phyloP scores from a whole-genome alignment of 1,140 invertebrate species.

The Lucilia cuprina region DNA sequence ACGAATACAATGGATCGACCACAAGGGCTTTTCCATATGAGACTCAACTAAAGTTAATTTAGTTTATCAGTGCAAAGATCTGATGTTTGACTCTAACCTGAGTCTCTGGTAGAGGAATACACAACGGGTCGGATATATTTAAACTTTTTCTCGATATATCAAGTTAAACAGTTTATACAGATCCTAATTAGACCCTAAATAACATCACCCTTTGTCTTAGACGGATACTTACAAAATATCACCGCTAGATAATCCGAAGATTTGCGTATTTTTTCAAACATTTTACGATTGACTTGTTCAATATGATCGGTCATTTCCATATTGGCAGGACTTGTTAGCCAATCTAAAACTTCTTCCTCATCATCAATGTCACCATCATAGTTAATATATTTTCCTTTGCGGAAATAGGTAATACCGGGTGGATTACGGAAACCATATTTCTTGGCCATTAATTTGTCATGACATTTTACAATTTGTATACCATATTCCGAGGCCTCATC shows the following conservation, averaged over 20 bases:
- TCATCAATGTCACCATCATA: conserved; percentile 93
- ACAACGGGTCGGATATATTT: no score
- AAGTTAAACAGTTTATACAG: no score
- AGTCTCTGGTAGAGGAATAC: no score
- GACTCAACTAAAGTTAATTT: no score
- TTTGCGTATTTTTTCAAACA: conserved; percentile 91
- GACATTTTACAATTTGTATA: conserved; percentile 90
- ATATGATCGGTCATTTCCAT: conserved; percentile 95
- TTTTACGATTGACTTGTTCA: conserved; percentile 90
- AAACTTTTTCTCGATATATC: no score
- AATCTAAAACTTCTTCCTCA: conserved; percentile 92
- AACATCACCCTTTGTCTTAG: neutral
- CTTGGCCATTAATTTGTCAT: conserved; percentile 90
- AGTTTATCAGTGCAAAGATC: no score
- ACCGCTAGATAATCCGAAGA: conserved; percentile 92
- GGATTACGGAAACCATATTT: conserved; percentile 90
- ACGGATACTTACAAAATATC: conserved; percentile 88
- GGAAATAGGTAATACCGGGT: conserved; percentile 89
- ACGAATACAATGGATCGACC: no score
- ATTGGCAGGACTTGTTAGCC: conserved; percentile 91
- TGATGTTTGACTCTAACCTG: no score
- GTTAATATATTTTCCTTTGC: conserved; percentile 88
- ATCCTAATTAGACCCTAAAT: neutral
- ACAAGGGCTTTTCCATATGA: no score
- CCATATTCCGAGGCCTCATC: conserved; percentile 91